Percentiles rank a stretch among this genome's conserved stretches.
Evolutionary conservation across 1,140 invertebrate species (phyloP).

Genomic region (Meloidogyne floridensis): DNA sequence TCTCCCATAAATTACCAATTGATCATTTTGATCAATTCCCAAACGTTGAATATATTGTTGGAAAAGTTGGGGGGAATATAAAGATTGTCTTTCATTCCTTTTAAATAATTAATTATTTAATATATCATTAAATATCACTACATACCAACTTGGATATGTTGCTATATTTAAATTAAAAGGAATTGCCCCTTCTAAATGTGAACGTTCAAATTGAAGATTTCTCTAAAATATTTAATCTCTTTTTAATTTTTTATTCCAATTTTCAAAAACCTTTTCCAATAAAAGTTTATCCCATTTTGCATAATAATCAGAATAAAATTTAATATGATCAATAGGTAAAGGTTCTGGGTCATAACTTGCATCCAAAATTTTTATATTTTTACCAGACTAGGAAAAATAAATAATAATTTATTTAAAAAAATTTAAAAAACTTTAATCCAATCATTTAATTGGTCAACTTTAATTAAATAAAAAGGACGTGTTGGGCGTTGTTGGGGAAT

Average conservation of each 20-base stretch:
- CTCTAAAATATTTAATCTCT: constrained; percentile 30
- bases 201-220: constrained; percentile 30
- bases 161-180: constrained; percentile 50
- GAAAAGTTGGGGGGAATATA: constrained; percentile 50
- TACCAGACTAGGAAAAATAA: constrained; percentile 23
- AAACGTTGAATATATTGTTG: constrained; percentile 46
- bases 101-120: neutral
- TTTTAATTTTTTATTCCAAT: neutral
- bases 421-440: constrained; percentile 31
- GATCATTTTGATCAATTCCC: constrained; percentile 48
- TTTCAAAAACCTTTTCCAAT: constrained; percentile 25
- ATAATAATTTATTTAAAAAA: neutral
- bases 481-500: neutral
- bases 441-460: constrained; percentile 36
- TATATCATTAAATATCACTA: constrained; percentile 13
- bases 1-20: constrained; percentile 39
- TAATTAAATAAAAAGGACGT: constrained; percentile 17
- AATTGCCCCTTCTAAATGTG: constrained; percentile 46
- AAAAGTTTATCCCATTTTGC: constrained; percentile 43
- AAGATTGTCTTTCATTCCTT: constrained; percentile 45
- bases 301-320: constrained; percentile 44
- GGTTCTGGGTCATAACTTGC: constrained; percentile 43
- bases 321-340: constrained; percentile 29
- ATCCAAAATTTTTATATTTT: constrained; percentile 37
- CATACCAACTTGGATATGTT: constrained; percentile 43